Base-by-base conservation (phyloP, 2,113 vertebrate species). In the Speoplatyrhinus poulsoni region DNA sequence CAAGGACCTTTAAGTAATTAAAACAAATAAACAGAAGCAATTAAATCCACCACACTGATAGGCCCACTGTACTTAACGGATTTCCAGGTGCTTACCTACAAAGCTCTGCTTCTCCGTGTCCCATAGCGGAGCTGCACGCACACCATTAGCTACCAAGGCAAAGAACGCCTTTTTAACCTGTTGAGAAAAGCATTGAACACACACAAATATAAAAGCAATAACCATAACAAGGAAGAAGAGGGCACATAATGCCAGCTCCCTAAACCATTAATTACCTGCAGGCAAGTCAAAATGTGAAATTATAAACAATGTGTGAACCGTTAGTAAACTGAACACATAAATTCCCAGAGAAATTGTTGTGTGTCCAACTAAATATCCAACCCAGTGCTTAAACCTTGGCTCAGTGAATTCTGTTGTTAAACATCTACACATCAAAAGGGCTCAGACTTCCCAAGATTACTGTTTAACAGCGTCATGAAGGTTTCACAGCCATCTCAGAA, bases 121-220 rank as follows among this genome's bases (percentile, higher is more conserved):
- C 98, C 98, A 99, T 59, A 99, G 92, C 0, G 98, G 97, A 65
- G 98, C 98, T 66, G 98, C 98, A 74, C 98, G 94, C 17, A 99
- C 98, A 62, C 98, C 97, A 8, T 99, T 99, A 75, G 96, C 96
- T 64, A 19, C 19, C 19, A 99, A 91, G 64, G 98, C 97, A 77
- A 98, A 99, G 87, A 99, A 99, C 0, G 98, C 98, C 90, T 98
- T 99, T 89, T 99, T 99, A 32, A 99, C 98, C 97, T 98, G 87
- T 75, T 53, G 60, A 58, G 73, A 9, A 58, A 46, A 47, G 32
- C 63, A 12, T 56, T 10, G 10, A 56, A 7, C 16, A 10, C 54
- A 19, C 16, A 10, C 54, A 56, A n/a, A n/a, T 19, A 56, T 41
- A 19, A 19, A 56, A 13, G 3, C 54, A 17, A n/a, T 56, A 16